Percentiles rank a stretch among this genome's conserved stretches.
phyloP scores from a whole-genome alignment of 2,113 vertebrate species.

The Ophiodon elongatus region DNA sequence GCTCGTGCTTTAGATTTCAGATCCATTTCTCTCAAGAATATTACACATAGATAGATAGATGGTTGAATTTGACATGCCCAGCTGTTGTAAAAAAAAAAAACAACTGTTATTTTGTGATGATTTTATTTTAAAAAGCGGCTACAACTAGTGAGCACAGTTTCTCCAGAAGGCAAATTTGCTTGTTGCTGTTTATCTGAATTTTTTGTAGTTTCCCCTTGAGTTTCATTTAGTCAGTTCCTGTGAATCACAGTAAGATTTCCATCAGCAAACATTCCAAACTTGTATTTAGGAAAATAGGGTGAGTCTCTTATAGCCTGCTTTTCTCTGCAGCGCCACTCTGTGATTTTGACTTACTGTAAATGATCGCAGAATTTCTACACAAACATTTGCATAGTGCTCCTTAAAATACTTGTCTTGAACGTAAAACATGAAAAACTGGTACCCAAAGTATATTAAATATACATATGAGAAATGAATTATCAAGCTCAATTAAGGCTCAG shows the following conservation, averaged over 20 bases:
- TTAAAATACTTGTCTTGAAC: not conserved
- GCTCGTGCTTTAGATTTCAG: not conserved
- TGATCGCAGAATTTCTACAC: not conserved
- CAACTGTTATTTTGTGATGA: not conserved
- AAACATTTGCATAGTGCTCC: not conserved
- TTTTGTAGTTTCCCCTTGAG: not conserved
- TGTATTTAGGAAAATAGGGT: slow-evolving; percentile 7
- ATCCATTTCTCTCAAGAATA: slow-evolving; percentile 3
- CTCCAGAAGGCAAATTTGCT: not conserved
- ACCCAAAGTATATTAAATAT: not conserved
- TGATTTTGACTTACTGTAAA: not conserved
- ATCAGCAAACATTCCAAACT: not conserved
- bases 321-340: not conserved
- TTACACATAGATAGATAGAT: not conserved
- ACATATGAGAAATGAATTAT: slow-evolving; percentile 31
- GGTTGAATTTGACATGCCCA: not conserved
- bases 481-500: slow-evolving; percentile 24
- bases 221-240: not conserved
- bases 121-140: slow-evolving; percentile 1
- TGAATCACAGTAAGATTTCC: not conserved
- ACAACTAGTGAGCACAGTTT: not conserved
- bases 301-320: not conserved
- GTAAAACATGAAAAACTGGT: not conserved
- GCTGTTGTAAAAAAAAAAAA: not conserved
- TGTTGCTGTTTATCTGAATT: not conserved